Conservation (phyloP, 1,140 invertebrate genomes). For the Drosophila pseudoananassae region DNA sequence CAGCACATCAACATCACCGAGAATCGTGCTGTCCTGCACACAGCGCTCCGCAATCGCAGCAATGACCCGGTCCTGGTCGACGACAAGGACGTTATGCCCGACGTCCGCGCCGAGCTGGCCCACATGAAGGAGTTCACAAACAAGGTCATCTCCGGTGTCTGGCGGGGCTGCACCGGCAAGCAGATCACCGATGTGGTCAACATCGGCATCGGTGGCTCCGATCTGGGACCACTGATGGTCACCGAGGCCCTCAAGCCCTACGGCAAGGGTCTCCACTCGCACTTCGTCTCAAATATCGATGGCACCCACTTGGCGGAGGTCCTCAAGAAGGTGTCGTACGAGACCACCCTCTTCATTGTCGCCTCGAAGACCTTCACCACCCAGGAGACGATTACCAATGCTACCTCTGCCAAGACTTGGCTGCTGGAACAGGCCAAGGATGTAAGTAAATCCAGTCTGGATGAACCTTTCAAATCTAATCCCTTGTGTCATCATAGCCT, state of each 20-base stretch:
- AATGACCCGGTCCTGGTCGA: conserved; percentile 93
- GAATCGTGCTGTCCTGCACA: conserved; percentile 96
- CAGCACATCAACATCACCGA: conserved; percentile 99
- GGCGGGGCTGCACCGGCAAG: conserved; percentile 95
- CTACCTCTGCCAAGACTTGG: conserved; percentile 98
- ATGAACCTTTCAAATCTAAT: background rate
- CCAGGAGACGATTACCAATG: conserved; percentile 99
- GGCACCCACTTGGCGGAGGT: conserved; percentile 98
- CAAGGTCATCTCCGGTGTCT: conserved; percentile 88
- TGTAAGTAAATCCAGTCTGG: conserved; percentile 86
- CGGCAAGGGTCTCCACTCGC: conserved; percentile 93
- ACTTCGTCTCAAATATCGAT: conserved; percentile 99
- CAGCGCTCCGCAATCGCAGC: conserved; percentile 94
- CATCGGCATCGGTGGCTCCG: conserved; percentile 99
- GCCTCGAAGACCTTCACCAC: conserved; percentile 99
- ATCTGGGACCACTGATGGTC: conserved; percentile 99
- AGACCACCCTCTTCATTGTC: conserved; percentile 98
- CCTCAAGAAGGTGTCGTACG: conserved; percentile 95
- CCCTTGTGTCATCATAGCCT: conserved; percentile 85
- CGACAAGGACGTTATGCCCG: conserved; percentile 96
- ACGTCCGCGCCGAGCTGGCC: conserved; percentile 94
- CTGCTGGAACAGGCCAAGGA: conserved; percentile 94
- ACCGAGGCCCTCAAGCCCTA: conserved; percentile 98
- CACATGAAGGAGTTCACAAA: conserved; percentile 98
- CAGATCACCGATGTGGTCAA: conserved; percentile 99